These are phyloP conservation scores for Corythaixoides concolor DNA, from an alignment of 2,113 vertebrate species.

Conservation along the genomic window DNA sequence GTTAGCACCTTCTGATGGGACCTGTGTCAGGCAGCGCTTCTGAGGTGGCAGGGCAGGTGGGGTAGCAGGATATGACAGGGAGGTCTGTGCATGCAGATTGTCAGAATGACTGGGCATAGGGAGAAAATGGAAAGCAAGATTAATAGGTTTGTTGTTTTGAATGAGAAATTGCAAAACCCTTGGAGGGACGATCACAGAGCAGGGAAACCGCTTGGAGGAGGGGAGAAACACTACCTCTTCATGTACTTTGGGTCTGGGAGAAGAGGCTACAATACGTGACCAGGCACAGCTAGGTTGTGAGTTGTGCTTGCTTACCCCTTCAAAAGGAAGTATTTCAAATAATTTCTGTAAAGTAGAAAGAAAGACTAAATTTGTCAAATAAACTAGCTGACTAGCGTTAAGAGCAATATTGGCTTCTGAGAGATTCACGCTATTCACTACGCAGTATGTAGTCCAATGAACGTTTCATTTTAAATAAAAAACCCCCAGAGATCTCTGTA, in stretches of 20 bases:
- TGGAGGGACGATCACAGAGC: background rate
- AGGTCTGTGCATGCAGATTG: background rate
- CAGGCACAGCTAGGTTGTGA: background rate
- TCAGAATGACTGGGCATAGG: background rate
- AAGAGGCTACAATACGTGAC: background rate
- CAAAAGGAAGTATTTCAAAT: background rate
- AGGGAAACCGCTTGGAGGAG: background rate
- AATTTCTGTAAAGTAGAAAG: background rate
- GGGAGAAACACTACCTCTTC: background rate
- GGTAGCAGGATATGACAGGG: background rate
- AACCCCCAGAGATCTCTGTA: rapidly evolving
- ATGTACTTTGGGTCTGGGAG: background rate
- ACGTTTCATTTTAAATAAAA: background rate
- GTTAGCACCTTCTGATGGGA: background rate
- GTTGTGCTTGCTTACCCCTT: background rate
- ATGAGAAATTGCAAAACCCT: background rate
- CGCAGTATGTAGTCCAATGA: rapidly evolving
- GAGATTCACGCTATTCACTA: background rate
- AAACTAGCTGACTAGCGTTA: background rate
- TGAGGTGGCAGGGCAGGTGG: background rate
- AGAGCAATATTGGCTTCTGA: background rate
- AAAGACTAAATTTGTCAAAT: background rate
- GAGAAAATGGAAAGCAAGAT: background rate
- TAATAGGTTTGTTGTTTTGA: background rate
- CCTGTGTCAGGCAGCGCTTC: background rate